Evolutionary conservation across 2,113 vertebrate genomes (phyloP), one percentile per base, ranked within the genome.

Genomic region (Meleagris gallopavo): DNA sequence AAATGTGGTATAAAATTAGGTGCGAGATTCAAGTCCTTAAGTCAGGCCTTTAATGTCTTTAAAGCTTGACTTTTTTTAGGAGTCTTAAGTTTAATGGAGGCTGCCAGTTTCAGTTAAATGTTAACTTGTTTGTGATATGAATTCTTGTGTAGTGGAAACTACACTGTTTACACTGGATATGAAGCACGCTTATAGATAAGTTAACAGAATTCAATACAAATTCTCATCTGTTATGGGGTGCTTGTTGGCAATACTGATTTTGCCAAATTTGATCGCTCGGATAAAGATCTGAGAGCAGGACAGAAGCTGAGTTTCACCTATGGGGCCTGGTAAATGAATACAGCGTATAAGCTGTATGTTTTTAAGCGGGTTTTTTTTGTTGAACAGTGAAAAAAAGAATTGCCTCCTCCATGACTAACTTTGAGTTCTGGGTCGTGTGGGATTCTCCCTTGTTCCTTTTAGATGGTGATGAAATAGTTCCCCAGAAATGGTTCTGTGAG

Each of bases 401-500:
- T 46, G 11, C 55, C 40, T 61, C 38, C 24, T 62, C 10, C 24
- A 32, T 67, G 46, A 40, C 22, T 17, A 24, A 7, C 54, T 60
- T 41, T 34, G 24, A 73, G 34, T 73, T 54, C 34, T 62, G 67
- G 4, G 10, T 11, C 24, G 5, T 61, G 52, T 73, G 54, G 29
- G 32, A 46, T 78, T 88, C 29, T 61, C 12, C 11, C 4, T 3
- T 72, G 14, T 70, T 5, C 50, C 11, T 6, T 77, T 38, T 14
- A 61, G 8, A 48, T 38, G 25, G 18, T 74, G 21, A 48, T 43
- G 46, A 67, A 55, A 16, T 29, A 29, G 30, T 13, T 2, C 30
- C 8, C 8, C 0, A 2, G 11, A 34, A 73, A 29, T 0, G 1
- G 19, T 65, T 74, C 15, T 57, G 18, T 45, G 32, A 40, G 13